These are phyloP conservation scores for Heliothis peltigera DNA, from an alignment of 2,888 invertebrate genomes.

Conservation along the genomic window DNA sequence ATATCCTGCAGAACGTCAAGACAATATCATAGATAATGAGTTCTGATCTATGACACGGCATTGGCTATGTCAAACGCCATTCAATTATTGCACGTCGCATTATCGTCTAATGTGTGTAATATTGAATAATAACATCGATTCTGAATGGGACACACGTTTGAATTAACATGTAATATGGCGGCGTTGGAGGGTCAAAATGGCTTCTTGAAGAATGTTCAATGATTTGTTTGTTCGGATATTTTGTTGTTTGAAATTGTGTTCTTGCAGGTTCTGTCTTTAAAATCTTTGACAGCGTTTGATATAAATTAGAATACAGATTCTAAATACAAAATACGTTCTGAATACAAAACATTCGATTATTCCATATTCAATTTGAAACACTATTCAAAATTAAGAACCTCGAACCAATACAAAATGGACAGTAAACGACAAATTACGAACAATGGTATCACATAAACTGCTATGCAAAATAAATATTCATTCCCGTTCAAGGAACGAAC, in stretches of 20 bases:
- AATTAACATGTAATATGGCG: conserved; percentile 71
- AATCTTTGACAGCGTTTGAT: not conserved
- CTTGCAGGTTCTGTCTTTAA: not conserved
- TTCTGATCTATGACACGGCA: conserved; percentile 74
- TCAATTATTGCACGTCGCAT: conserved; percentile 71
- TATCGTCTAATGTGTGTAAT: conserved; percentile 65
- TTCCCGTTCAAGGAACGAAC: conserved; percentile 76
- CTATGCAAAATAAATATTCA: conserved; percentile 86
- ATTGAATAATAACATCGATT: conserved; percentile 74
- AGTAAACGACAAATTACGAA: conserved; percentile 79
- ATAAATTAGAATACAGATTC: no score
- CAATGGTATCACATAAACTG: conserved; percentile 77
- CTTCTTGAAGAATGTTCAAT: conserved; percentile 48
- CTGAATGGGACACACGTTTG: conserved; percentile 68
- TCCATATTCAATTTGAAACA: conserved; percentile 2
- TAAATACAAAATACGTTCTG: not conserved
- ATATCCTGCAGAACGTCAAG: conserved; percentile 27
- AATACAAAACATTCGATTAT: conserved; percentile 3
- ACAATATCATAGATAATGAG: conserved; percentile 67
- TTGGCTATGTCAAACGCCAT: conserved; percentile 73
- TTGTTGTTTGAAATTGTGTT: conserved; percentile 23
- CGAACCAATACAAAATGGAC: conserved; percentile 58
- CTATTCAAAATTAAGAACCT: conserved; percentile 16
- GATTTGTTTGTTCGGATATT: conserved; percentile 30
- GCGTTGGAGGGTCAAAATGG: conserved; percentile 59